Percentiles rank a stretch among this genome's conserved stretches.
Evolutionary conservation across 2,113 vertebrate species (phyloP).

Genomic region (Sterrhoptilus dennistouni): DNA sequence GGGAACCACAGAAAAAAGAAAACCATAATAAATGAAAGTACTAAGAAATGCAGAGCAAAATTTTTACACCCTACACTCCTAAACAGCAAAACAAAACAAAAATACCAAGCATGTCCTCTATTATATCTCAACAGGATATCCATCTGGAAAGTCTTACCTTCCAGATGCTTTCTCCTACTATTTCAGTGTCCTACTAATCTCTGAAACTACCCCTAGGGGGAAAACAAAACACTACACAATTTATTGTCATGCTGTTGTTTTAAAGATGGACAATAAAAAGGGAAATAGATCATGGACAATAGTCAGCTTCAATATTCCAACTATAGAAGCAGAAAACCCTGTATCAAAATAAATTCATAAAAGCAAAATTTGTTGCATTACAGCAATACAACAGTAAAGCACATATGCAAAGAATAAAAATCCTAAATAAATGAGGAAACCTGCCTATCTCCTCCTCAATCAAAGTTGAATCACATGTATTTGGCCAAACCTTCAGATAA

Average conservation of each 20-base stretch:
- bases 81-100: neutral
- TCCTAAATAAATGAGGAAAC: neutral
- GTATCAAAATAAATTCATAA: neutral
- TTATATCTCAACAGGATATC: constrained; percentile 21
- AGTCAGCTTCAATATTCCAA: neutral
- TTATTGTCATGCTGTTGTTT: neutral
- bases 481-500: neutral
- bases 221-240: neutral
- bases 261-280: neutral
- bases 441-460: neutral
- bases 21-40: neutral
- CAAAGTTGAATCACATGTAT: neutral
- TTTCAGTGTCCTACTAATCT: constrained; percentile 21
- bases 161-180: constrained; percentile 44
- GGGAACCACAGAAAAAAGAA: neutral
- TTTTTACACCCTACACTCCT: neutral
- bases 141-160: constrained; percentile 52
- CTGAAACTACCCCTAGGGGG: neutral
- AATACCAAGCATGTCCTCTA: neutral
- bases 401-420: neutral
- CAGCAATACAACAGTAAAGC: neutral
- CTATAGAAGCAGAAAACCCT: neutral
- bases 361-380: neutral
- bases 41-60: neutral
- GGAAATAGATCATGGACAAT: neutral